Evolutionary conservation across 64 coral and sea anemone genomes (phyloP).

Genomic region (Dendrophyllia cribrosa): DNA sequence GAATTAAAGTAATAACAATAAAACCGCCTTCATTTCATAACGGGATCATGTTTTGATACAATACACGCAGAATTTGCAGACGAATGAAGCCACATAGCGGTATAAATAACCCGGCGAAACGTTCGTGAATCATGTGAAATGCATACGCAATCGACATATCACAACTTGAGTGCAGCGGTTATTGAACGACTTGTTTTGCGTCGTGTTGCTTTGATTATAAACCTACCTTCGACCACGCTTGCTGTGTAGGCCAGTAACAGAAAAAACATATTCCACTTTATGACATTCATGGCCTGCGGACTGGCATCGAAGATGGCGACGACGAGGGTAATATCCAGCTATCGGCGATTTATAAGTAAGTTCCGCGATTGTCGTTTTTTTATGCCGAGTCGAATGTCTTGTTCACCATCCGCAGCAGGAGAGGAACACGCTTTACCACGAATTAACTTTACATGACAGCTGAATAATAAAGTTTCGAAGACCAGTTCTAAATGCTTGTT

Average conservation of each 20-base stretch:
- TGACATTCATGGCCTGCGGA: background rate
- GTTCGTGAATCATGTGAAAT: too few relatives aligned
- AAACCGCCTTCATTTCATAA: too few relatives aligned
- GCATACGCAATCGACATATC: too few relatives aligned
- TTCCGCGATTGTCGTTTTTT: background rate
- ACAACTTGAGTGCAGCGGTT: background rate
- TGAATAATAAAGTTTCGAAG: background rate
- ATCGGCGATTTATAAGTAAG: background rate
- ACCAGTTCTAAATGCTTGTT: too few relatives aligned
- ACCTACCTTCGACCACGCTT: constrained; percentile 1
- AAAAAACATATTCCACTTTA: background rate
- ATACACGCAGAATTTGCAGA: background rate
- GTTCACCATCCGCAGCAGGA: background rate
- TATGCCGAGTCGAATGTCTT: background rate
- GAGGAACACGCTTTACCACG: background rate
- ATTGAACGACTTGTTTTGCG: background rate
- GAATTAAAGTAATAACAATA: too few relatives aligned
- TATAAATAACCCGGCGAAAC: background rate
- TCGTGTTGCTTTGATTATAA: background rate
- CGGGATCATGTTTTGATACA: background rate
- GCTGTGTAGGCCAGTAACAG: background rate
- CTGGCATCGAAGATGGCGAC: background rate
- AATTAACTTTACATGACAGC: background rate
- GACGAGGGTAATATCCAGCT: background rate
- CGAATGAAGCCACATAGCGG: background rate